Conservation (phyloP, 2,888 invertebrate genomes). For the Polydrusus cervinus region DNA sequence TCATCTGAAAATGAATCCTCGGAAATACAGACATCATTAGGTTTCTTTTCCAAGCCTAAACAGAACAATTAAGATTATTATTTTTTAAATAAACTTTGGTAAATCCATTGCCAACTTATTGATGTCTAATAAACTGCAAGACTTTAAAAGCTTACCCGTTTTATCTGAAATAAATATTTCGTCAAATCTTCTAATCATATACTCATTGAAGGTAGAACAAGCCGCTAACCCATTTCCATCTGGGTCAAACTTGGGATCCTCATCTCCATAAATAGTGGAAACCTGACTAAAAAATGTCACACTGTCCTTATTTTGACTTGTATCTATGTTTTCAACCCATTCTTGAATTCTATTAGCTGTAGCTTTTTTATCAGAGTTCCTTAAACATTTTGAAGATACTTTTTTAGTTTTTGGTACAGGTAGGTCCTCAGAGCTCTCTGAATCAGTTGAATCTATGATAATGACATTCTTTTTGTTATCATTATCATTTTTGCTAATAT, state of each 20-base stretch:
- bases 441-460: slow-evolving; percentile 44
- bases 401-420: slow-evolving; percentile 12
- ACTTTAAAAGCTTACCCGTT: slow-evolving; percentile 21
- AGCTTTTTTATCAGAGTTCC: slow-evolving; percentile 39
- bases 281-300: slow-evolving; percentile 60
- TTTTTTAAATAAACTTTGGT: too few species aligned
- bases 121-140: background rate
- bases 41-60: background rate
- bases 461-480: slow-evolving; percentile 51
- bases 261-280: slow-evolving; percentile 60
- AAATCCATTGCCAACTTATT: too few species aligned
- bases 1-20: slow-evolving; percentile 32
- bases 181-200: slow-evolving; percentile 59
- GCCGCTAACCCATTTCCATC: slow-evolving; percentile 54
- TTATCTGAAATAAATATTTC: slow-evolving; percentile 58
- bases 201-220: slow-evolving; percentile 61
- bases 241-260: slow-evolving; percentile 48
- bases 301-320: slow-evolving; percentile 41
- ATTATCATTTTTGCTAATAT: slow-evolving; percentile 53
- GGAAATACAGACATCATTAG: background rate
- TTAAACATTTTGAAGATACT: slow-evolving; percentile 7
- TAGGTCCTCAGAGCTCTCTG: background rate
- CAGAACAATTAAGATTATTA: background rate
- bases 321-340: slow-evolving; percentile 60
- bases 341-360: slow-evolving; percentile 54